A percentile compares a stretch with the other conserved stretches of the same genome.
Conservation (phyloP, 2,113 vertebrate species). For the Neomonachus schauinslandi region DNA sequence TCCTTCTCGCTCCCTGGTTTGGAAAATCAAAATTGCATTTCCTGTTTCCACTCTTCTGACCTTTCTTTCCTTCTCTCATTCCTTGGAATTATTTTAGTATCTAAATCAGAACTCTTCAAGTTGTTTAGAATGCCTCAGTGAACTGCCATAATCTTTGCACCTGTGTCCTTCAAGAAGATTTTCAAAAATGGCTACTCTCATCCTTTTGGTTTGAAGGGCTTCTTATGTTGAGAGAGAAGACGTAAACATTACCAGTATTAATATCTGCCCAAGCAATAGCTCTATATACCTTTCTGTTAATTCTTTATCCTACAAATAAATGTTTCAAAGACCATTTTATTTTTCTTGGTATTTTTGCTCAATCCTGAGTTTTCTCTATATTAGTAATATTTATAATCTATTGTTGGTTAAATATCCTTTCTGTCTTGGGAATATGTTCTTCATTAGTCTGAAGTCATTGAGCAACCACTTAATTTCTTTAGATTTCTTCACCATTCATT, state of each 20-base stretch:
- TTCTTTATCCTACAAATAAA: neutral
- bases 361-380: neutral
- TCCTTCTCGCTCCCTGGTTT: neutral
- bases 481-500: neutral
- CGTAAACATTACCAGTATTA: neutral
- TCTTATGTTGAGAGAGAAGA: neutral
- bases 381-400: neutral
- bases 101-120: neutral
- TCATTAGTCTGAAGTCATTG: neutral
- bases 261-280: neutral
- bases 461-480: neutral
- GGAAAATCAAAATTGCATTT: neutral
- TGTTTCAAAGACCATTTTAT: neutral
- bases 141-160: neutral
- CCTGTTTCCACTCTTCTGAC: neutral
- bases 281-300: neutral
- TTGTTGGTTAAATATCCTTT: neutral
- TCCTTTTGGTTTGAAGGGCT: neutral
- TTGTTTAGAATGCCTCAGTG: neutral
- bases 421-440: neutral
- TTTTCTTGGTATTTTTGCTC: neutral
- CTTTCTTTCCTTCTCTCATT: neutral
- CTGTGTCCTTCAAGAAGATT: neutral
- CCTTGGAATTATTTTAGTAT: neutral
- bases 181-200: neutral